These are phyloP conservation scores for Acleris cristana DNA, from an alignment of 2,888 invertebrate species.

Conservation along the genomic window DNA sequence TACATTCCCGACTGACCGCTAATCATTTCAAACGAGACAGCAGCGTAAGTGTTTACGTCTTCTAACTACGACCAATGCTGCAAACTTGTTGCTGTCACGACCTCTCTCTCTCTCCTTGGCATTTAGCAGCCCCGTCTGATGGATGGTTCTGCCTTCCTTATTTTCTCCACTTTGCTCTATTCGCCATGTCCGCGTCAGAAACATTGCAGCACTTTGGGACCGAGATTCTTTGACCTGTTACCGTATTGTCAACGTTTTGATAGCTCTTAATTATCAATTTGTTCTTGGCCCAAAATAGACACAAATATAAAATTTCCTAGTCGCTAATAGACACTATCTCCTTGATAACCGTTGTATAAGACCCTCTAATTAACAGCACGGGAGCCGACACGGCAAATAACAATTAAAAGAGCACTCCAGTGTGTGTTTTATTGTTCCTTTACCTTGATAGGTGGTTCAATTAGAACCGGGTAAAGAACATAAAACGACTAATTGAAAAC, in stretches of 20 bases:
- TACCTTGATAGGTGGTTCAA: constrained; percentile 6
- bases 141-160: no score
- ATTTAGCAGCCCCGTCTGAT: no score
- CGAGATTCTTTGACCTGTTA: no score
- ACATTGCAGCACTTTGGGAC: not conserved
- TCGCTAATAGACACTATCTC: constrained; percentile 74
- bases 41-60: constrained; percentile 39
- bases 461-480: constrained; percentile 1
- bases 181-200: no score
- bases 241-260: no score
- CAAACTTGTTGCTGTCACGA: constrained; percentile 24
- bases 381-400: constrained; percentile 56
- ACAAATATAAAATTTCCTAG: constrained; percentile 50
- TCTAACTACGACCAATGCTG: constrained; percentile 24
- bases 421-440: constrained; percentile 20
- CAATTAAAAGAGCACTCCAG: constrained; percentile 58
- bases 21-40: constrained; percentile 40
- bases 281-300: constrained; percentile 58
- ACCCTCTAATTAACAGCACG: constrained; percentile 68
- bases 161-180: no score
- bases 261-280: constrained; percentile 61
- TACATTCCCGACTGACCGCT: constrained; percentile 34
- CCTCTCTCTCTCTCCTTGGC: constrained; percentile 1
- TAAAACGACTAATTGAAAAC: not conserved
- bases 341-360: constrained; percentile 65